These are phyloP conservation scores for Geococcyx californianus DNA, from an alignment of 2,113 vertebrate genomes.

Conservation along the genomic window DNA sequence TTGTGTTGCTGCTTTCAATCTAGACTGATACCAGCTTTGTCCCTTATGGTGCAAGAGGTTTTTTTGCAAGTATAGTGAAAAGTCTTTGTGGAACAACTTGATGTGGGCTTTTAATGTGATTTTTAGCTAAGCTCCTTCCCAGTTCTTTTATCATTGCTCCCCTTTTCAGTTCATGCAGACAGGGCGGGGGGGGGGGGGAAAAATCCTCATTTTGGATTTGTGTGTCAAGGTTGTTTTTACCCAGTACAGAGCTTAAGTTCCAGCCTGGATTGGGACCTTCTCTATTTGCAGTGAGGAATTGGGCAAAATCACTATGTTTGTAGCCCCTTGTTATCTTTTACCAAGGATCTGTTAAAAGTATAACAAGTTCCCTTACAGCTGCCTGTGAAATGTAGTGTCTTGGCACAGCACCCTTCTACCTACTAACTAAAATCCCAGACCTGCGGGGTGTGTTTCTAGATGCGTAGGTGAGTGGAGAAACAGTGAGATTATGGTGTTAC, in stretches of 20 bases:
- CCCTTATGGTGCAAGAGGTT: accelerated
- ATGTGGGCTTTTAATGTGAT: not conserved
- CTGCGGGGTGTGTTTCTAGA: not conserved
- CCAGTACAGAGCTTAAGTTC: not conserved
- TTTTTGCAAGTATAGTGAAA: not conserved
- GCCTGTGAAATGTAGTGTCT: not conserved
- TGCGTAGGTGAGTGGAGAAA: not conserved
- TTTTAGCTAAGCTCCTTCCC: not conserved
- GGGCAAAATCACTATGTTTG: not conserved
- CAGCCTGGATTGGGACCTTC: not conserved
- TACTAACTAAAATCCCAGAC: not conserved
- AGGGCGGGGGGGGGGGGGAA: too few species aligned
- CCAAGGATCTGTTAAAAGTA: not conserved
- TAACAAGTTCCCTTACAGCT: not conserved
- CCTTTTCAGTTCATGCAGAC: not conserved
- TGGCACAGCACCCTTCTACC: not conserved
- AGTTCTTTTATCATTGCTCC: not conserved
- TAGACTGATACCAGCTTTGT: not conserved
- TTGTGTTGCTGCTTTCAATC: not conserved
- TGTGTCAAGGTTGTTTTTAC: not conserved
- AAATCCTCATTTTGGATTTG: not conserved
- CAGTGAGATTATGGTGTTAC: not conserved
- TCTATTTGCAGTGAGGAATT: not conserved
- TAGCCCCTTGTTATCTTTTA: not conserved
- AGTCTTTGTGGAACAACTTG: not conserved